Percentiles rank a stretch among this genome's conserved stretches.
phyloP scores from a whole-genome alignment of 2,113 vertebrate genomes.

The Setophaga coronata region DNA sequence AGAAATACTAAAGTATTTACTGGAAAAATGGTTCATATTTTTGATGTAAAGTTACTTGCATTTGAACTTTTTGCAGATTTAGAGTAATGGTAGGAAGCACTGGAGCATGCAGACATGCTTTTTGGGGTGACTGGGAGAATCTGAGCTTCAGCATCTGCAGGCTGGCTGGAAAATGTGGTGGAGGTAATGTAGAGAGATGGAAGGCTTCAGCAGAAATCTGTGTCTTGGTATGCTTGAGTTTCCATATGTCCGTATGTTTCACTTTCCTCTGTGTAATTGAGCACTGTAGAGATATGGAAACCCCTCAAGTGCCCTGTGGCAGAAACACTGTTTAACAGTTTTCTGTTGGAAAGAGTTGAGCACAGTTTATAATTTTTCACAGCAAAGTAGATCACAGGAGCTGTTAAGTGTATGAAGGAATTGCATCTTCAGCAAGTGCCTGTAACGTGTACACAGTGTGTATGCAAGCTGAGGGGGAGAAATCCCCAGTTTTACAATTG shows the following conservation, averaged over 20 bases:
- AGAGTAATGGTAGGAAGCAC: background rate
- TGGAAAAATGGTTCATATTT: background rate
- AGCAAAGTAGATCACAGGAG: background rate
- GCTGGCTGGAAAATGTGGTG: background rate
- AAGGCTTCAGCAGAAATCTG: background rate
- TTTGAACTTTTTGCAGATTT: background rate
- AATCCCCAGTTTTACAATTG: background rate
- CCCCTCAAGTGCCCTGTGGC: background rate
- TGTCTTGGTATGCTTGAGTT: background rate
- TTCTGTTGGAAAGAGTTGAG: background rate
- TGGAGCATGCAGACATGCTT: background rate
- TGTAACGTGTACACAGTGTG: background rate
- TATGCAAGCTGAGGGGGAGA: background rate
- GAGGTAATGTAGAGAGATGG: background rate
- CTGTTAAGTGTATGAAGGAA: background rate
- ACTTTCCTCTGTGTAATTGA: background rate
- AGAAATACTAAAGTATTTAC: background rate
- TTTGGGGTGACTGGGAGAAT: background rate
- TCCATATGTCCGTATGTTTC: background rate
- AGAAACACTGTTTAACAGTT: background rate
- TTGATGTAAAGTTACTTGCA: background rate
- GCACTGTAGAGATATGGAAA: background rate
- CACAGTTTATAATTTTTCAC: background rate
- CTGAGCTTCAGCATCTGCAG: background rate
- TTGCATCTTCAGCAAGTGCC: background rate